Base-by-base conservation (phyloP, 2,888 invertebrate genomes). In the Melieria omissa region DNA sequence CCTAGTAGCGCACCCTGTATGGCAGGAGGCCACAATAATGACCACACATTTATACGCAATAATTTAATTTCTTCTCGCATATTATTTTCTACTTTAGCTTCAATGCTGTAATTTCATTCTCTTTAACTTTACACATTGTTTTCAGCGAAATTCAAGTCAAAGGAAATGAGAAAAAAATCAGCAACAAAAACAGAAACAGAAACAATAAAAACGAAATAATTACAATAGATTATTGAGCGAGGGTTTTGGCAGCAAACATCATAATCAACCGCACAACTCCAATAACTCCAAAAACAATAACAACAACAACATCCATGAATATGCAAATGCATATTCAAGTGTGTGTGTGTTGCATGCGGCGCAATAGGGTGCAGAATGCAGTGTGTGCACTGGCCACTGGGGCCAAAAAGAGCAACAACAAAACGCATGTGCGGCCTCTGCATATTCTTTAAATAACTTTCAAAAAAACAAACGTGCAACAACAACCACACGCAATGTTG, bases 191-290 rank as follows among this genome's bases (percentile, higher is more conserved):
- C 64, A 49, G 44, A 12, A 7, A 57, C 14, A 12, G 45, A 46
- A 55, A 55, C 9, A 44, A 14, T 5, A 14, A 42, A 65, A 10
- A 42, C 41, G 58, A 57, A 63, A 54, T 61, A 52, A 61, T 65
- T 57, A 73, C 71, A 65, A 67, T 72, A 55, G 69, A 69, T 64
- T 66, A 54, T 57, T 61, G 60, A 52, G 16, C 70, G 69, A 62
- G 71, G 62, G 66, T 72, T 70, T 58, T 60, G 49, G 60, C 41
- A 65, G 55, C 60, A 75, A 72, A 73, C 74, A 74, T 72, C 73
- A 74, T 76, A 73, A 76, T 76, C 72, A 76, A 54, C 67, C 57
- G 4, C 4, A 14, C 12, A 46, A 45, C 8, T 10, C 52, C 42
- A 65, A 8, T 52, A n/a, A 52, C 41, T 5, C 54, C 9, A 52